phyloP scores from a whole-genome alignment of 2,113 vertebrate species.

The Cromileptes altivelis region DNA sequence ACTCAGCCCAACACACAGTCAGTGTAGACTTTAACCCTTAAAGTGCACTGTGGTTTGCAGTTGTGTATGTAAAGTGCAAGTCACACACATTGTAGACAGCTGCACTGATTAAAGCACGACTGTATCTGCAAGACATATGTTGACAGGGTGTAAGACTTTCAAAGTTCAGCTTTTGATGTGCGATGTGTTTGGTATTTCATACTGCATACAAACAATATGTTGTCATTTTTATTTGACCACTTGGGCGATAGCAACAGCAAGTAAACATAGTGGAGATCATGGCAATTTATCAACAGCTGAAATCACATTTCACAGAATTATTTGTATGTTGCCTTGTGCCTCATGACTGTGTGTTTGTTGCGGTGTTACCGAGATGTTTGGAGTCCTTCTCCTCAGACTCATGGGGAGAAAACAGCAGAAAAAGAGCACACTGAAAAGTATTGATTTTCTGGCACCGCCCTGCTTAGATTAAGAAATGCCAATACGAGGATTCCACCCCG shows the following conservation, averaged over 20 bases:
- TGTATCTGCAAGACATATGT: background rate
- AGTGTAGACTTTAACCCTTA: background rate
- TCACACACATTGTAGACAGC: no score
- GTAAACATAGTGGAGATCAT: background rate
- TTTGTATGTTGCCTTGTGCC: background rate
- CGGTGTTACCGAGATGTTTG: conserved; percentile 16
- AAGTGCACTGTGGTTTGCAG: background rate
- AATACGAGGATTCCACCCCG: conserved; percentile 94
- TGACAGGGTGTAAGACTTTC: background rate
- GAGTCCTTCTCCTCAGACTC: conserved; percentile 68
- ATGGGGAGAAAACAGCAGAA: conserved; percentile 88
- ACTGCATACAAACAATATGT: background rate
- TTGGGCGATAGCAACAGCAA: background rate
- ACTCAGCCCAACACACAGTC: background rate
- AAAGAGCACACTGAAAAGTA: conserved; percentile 90
- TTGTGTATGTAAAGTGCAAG: background rate
- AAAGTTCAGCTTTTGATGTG: background rate
- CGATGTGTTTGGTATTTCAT: background rate
- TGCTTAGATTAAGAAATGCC: conserved; percentile 98
- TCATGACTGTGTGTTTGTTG: background rate
- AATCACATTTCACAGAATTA: background rate
- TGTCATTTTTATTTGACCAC: background rate
- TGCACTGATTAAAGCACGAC: background rate
- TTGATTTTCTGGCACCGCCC: conserved; percentile 95
- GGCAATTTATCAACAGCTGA: background rate